Percentiles rank a stretch among this genome's conserved stretches.
Evolutionary conservation across 2,888 invertebrate species (phyloP).

Genomic region (Nasonovia ribisnigri): DNA sequence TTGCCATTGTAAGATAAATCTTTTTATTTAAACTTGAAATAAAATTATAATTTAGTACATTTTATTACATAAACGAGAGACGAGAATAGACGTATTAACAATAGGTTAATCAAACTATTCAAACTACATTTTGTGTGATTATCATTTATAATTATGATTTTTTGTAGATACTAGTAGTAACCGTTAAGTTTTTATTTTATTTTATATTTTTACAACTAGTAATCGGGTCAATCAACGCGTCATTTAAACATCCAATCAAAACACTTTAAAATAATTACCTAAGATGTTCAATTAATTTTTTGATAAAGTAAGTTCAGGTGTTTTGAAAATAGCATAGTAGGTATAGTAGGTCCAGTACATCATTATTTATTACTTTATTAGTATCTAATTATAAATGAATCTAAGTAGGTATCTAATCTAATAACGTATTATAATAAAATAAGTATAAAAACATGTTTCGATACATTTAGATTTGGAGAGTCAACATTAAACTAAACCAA

Average conservation of each 20-base stretch:
- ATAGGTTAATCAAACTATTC: not conserved
- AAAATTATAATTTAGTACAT: too few species aligned
- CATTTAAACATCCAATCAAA: not conserved
- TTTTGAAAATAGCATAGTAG: not conserved
- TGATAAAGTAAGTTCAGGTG: not conserved
- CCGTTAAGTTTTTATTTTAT: not conserved
- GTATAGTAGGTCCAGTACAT: not conserved
- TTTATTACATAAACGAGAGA: not conserved
- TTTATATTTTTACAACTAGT: too few species aligned
- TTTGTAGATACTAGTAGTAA: not conserved
- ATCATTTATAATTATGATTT: not conserved
- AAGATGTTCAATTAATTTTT: not conserved
- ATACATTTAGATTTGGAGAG: not conserved
- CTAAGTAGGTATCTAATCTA: not conserved
- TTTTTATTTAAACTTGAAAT: not conserved
- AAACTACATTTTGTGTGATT: not conserved
- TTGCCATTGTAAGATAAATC: not conserved
- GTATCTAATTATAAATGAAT: not conserved
- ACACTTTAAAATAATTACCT: not conserved
- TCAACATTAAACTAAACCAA: not conserved
- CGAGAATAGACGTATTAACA: not conserved
- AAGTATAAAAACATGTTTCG: not conserved
- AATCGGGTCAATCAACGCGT: not conserved
- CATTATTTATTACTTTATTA: not conserved
- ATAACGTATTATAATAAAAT: not conserved